phyloP scores from a whole-genome alignment of 2,797 vertebrate species.

The Sphaeramia orbicularis region DNA sequence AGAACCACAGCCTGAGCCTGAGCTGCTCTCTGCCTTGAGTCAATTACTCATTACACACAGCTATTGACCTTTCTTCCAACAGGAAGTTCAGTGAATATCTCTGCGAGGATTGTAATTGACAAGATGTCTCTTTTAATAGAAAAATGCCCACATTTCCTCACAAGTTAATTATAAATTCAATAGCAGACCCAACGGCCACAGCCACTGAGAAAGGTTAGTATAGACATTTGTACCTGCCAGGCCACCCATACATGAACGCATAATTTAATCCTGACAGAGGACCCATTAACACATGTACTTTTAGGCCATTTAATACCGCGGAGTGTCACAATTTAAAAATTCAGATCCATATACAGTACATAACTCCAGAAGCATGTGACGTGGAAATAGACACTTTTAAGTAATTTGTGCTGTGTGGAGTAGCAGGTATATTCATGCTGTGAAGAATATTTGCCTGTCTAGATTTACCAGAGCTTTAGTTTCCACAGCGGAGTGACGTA shows the following conservation, averaged over 20 bases:
- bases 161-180: constrained; percentile 88
- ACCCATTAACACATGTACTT: constrained; percentile 72
- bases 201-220: constrained; percentile 81
- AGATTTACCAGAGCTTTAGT: constrained; percentile 59
- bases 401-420: constrained; percentile 49
- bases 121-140: constrained; percentile 90
- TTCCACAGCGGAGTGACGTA: constrained; percentile 68
- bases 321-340: constrained; percentile 65
- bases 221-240: constrained; percentile 84
- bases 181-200: constrained; percentile 76
- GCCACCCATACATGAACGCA: constrained; percentile 70
- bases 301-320: constrained; percentile 58
- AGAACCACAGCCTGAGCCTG: constrained; percentile 78
- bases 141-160: constrained; percentile 87
- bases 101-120: constrained; percentile 88
- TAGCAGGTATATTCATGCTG: constrained; percentile 8
- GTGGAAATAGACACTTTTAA: constrained; percentile 47
- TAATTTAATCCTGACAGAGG: constrained; percentile 71
- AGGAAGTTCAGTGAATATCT: constrained; percentile 88
- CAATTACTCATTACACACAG: constrained; percentile 89
- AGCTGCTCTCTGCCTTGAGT: constrained; percentile 84
- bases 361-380: constrained; percentile 47
- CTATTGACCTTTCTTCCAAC: constrained; percentile 90
- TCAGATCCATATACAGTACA: constrained; percentile 37
- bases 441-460: constrained; percentile 41